Base-by-base conservation (phyloP, 2,113 vertebrate species). In the Microtus richardsoni region DNA sequence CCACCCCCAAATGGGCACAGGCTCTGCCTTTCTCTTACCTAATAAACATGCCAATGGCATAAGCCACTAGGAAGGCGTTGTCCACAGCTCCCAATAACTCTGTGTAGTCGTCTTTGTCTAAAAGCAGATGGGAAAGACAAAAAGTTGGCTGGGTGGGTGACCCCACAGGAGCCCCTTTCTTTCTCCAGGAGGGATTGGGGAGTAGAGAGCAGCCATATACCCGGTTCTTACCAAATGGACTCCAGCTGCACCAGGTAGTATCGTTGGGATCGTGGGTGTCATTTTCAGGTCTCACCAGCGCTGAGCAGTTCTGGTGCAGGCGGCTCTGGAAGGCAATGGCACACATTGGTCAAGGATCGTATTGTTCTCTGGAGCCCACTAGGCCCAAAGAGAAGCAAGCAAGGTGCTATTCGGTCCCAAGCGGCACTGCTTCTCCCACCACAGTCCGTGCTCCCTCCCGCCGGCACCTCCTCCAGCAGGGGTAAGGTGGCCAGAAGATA, bases 11-110 rank as follows among this genome's bases (percentile, higher is more conserved):
- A 4, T 0, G 33, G 77, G 17, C 79, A 10, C 2, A 30, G 41
- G n/a, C 88, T 62, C 28, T 2, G 41, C 66, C 73, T 75, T 86
- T 70, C 54, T 16, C 41, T 94, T 95, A 99, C 99, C 99, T 99
- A 98, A 99, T 98, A 80, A 99, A 99, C 99, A 99, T 99, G 97
- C 99, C 99, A 0, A 99, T 98, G 94, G 99, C 99, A 0, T 99
- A 99, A 78, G 99, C 99, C 92, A 99, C 99, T 36, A 99, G 98
- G 97, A 99, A 99, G 94, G 99, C 99, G 0, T 99, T 99, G 95
- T 99, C 99, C 99, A 99, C 89, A 0, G 98, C 98, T 22, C 99
- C 99, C 78, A 99, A 99, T 47, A 99, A 97, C 5, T 99, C 99
- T 92, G 99, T 99, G 89, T 99, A 99, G 98, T 99, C 99, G 91